A percentile compares a stretch with the other conserved stretches of the same genome.
phyloP scores from a whole-genome alignment of 2,797 vertebrate species.

The Phoxinus dragarum region DNA sequence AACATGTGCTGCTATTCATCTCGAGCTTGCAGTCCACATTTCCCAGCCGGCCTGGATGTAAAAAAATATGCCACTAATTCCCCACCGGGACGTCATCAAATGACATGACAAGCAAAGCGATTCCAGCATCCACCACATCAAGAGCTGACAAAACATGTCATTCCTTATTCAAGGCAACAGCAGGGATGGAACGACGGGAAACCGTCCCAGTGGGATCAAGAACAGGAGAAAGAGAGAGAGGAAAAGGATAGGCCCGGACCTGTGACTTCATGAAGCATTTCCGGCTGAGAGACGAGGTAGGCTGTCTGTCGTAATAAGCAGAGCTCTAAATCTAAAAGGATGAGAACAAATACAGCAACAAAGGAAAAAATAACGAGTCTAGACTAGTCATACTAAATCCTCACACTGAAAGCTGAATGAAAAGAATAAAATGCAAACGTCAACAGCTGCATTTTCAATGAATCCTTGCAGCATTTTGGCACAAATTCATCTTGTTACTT shows the following conservation, averaged over 20 bases:
- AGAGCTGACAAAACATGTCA: constrained; percentile 62
- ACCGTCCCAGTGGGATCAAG: constrained; percentile 68
- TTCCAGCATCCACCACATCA: constrained; percentile 32
- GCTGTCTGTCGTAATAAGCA: not conserved
- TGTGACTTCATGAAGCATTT: constrained; percentile 70
- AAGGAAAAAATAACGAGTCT: not conserved
- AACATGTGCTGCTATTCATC: constrained; percentile 36
- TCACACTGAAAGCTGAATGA: not conserved
- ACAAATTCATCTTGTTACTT: not conserved
- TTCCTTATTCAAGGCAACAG: constrained; percentile 63
- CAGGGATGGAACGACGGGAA: constrained; percentile 64
- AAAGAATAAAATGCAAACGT: not conserved
- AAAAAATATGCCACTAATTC: constrained; percentile 34
- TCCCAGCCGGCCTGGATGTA: constrained; percentile 13
- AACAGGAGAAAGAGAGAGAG: constrained; percentile 55
- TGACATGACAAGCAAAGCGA: constrained; percentile 28
- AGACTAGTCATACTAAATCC: not conserved
- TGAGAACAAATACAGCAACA: not conserved
- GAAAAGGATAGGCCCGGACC: constrained; percentile 6
- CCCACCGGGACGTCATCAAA: constrained; percentile 13
- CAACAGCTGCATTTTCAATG: not conserved
- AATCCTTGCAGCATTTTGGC: not conserved
- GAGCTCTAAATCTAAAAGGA: not conserved
- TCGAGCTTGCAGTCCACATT: constrained; percentile 19
- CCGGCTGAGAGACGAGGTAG: constrained; percentile 66